Evolutionary conservation across 2,113 vertebrate species (phyloP), one percentile per base, ranked within the genome.

Genomic region (Nerophis ophidion): DNA sequence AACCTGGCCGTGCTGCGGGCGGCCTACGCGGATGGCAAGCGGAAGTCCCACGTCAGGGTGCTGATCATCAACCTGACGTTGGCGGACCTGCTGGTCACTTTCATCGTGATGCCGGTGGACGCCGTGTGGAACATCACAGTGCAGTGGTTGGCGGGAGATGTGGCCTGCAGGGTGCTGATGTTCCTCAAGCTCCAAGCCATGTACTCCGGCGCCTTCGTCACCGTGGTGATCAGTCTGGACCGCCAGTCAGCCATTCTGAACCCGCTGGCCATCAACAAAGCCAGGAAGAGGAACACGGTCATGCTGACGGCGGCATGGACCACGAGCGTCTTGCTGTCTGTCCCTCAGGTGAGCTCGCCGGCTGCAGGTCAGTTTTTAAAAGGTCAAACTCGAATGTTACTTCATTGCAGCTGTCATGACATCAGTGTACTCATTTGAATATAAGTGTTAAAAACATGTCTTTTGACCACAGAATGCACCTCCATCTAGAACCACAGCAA

Each of bases 171-270:
- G 67, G 50, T 91, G 4, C 81, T 93, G 64, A 93, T 91, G 84
- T 94, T 93, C 77, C 88, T 92, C 42, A 93, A 93, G 80, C 86
- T 94, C 58, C 92, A 91, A n/a, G 91, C 92, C 4, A 93, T 94
- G 92, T 92, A 93, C 0, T 91, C 91, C 0, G 90, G 90, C 0
- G 88, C 92, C 6, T 84, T 93, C 69, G 89, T 94, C 71, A 88
- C 92, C 8, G 90, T 93, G 80, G 92, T 94, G 64, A 93, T 94
- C 85, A 94, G 92, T 76, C 66, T 94, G 75, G 92, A 93, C 63
- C 81, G 92, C 7, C 91, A 91, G 0, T 79, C 88, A 0, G 92
- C 92, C 14, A 70, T 94, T 57, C 88, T 93, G 52, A 85, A 82
- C 51, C 92, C 92, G 35, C 84, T 93, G 63, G 88, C 87, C 5